phyloP scores from a whole-genome alignment of 2,797 vertebrate genomes.

The Pelodytes ibericus region DNA sequence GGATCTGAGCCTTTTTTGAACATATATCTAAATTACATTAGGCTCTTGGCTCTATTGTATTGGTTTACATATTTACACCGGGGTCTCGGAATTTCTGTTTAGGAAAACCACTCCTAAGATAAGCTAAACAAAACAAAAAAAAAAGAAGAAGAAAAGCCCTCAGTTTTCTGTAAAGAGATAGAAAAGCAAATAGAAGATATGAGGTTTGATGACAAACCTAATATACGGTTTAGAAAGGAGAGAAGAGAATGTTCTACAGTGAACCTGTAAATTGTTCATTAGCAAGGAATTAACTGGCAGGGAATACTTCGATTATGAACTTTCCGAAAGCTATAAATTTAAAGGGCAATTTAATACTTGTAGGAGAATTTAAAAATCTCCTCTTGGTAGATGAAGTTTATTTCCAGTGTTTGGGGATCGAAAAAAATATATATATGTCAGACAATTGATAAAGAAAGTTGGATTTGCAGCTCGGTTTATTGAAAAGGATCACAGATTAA shows the following conservation, averaged over 20 bases:
- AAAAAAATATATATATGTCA: conserved; percentile 59
- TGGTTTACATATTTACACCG: neutral
- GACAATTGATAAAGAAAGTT: conserved; percentile 66
- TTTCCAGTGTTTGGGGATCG: conserved; percentile 67
- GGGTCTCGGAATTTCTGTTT: too few relatives aligned
- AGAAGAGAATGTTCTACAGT: conserved; percentile 32
- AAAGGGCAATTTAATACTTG: conserved; percentile 76
- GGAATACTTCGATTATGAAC: conserved; percentile 72
- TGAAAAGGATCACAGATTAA: too few relatives aligned
- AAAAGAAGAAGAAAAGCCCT: neutral
- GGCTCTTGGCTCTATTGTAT: conserved; percentile 1
- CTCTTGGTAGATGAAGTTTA: conserved; percentile 76
- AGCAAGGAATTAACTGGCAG: conserved; percentile 71
- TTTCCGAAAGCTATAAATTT: conserved; percentile 78
- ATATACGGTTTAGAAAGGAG: conserved; percentile 49
- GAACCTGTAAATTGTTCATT: conserved; percentile 54
- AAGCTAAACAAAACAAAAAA: too few relatives aligned
- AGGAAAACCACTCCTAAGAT: too few relatives aligned
- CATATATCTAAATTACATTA: conserved; percentile 14
- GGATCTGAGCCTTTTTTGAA: conserved; percentile 8
- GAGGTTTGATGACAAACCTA: conserved; percentile 34
- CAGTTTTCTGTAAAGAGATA: neutral
- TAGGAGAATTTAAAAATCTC: conserved; percentile 80
- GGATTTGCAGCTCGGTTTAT: too few relatives aligned
- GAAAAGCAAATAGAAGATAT: conserved; percentile 13